Conservation (phyloP, 2,888 invertebrate genomes). For the Drosophila affinis region DNA sequence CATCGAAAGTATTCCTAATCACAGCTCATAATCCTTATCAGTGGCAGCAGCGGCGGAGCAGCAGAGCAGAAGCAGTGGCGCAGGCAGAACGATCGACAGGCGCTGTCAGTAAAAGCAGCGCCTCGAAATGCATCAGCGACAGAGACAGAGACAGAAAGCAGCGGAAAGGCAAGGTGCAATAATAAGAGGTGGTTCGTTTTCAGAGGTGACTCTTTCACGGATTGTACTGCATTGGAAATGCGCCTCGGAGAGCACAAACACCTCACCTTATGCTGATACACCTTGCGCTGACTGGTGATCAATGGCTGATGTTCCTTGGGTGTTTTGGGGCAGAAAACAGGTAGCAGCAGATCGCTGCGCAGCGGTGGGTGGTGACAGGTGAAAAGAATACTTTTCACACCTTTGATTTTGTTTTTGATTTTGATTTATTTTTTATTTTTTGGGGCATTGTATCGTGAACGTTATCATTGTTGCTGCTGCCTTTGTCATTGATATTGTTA, state of each 20-base stretch:
- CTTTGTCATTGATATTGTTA: constrained; percentile 41
- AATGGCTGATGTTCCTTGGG: background rate
- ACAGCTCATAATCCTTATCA: constrained; percentile 45
- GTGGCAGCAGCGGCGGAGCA: background rate
- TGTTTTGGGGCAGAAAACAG: background rate
- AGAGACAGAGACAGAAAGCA: background rate
- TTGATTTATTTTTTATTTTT: background rate
- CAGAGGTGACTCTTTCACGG: no score
- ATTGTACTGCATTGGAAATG: no score
- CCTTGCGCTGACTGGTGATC: background rate
- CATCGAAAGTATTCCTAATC: constrained; percentile 32
- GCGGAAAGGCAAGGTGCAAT: background rate
- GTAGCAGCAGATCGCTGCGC: background rate
- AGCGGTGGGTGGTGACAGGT: background rate
- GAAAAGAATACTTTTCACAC: constrained; percentile 31
- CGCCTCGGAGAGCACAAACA: background rate
- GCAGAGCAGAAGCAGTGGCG: constrained; percentile 1
- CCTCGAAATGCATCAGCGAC: background rate
- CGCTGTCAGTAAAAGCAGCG: background rate
- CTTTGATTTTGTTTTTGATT: background rate
- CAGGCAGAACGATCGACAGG: background rate
- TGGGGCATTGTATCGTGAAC: constrained; percentile 34
- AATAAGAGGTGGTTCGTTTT: background rate
- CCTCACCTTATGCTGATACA: background rate
- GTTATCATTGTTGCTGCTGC: constrained; percentile 37